Percentiles rank a stretch among this genome's conserved stretches.
These are phyloP conservation scores for Ciconia boyciana DNA, from an alignment of 2,113 vertebrate species.

Conservation along the genomic window DNA sequence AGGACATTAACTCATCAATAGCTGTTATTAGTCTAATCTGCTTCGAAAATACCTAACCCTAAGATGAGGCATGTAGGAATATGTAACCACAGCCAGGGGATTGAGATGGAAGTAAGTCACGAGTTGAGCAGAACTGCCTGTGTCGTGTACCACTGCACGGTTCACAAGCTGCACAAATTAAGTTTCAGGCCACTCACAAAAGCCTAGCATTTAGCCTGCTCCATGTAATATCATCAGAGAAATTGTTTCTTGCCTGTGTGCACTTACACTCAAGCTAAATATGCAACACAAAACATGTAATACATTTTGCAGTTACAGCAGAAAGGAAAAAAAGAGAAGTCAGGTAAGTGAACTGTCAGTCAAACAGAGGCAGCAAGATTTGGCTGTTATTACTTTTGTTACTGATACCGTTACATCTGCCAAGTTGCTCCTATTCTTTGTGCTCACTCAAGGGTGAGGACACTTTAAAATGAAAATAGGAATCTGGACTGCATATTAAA, in stretches of 20 bases:
- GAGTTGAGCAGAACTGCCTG: background rate
- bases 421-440: background rate
- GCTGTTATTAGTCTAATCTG: background rate
- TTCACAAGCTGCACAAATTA: conserved; percentile 35
- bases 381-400: background rate
- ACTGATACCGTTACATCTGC: background rate
- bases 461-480: conserved; percentile 22
- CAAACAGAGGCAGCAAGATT: background rate
- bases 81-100: background rate
- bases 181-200: conserved; percentile 17
- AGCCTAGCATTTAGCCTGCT: background rate
- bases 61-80: background rate
- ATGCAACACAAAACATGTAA: background rate
- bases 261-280: background rate
- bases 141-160: background rate
- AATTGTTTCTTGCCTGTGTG: conserved; percentile 37
- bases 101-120: background rate
- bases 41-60: background rate
- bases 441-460: conserved; percentile 17
- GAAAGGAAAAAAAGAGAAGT: background rate
- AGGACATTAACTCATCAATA: background rate
- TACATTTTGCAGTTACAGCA: conserved; percentile 18
- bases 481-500: conserved; percentile 17
- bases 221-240: conserved; percentile 5
- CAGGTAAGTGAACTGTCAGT: conserved; percentile 42